Evolutionary conservation across 2,113 vertebrate genomes (phyloP).

Genomic region (Percopsis transmontana): DNA sequence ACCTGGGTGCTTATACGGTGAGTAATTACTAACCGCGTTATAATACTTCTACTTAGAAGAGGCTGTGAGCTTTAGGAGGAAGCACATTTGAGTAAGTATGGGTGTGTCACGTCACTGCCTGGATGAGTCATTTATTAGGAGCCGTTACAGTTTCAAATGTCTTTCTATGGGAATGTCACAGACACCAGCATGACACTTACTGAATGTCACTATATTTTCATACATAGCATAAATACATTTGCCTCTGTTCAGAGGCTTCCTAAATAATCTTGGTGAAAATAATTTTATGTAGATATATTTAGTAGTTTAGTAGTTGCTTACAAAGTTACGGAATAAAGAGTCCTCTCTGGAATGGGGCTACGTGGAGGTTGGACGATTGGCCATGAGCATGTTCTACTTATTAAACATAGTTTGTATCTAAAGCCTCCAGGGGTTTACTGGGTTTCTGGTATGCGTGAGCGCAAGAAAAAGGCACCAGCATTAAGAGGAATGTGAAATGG

Average conservation of each 20-base stretch:
- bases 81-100: slow-evolving; percentile 31
- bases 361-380: not conserved
- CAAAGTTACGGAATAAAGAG: not conserved
- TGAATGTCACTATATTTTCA: slow-evolving; percentile 1
- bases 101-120: slow-evolving; percentile 15
- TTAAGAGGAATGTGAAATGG: slow-evolving; percentile 19
- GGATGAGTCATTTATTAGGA: slow-evolving; percentile 8
- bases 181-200: not conserved
- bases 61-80: slow-evolving; percentile 16
- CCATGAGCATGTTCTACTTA: not conserved
- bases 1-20: slow-evolving; percentile 21
- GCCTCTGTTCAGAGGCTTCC: not conserved
- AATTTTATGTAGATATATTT: not conserved
- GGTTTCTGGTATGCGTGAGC: not conserved
- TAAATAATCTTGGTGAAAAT: not conserved
- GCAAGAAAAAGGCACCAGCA: not conserved
- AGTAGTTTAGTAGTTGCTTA: not conserved
- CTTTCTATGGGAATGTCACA: not conserved
- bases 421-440: slow-evolving; percentile 5
- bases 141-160: not conserved
- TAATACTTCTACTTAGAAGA: slow-evolving; percentile 1
- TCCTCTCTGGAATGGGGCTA: not conserved
- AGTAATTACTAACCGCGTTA: slow-evolving; percentile 41
- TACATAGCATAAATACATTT: not conserved
- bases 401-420: slow-evolving; percentile 10